Evolutionary conservation across 2,113 vertebrate genomes (phyloP), one percentile per base, ranked within the genome.

Genomic region (Tapirus terrestris): DNA sequence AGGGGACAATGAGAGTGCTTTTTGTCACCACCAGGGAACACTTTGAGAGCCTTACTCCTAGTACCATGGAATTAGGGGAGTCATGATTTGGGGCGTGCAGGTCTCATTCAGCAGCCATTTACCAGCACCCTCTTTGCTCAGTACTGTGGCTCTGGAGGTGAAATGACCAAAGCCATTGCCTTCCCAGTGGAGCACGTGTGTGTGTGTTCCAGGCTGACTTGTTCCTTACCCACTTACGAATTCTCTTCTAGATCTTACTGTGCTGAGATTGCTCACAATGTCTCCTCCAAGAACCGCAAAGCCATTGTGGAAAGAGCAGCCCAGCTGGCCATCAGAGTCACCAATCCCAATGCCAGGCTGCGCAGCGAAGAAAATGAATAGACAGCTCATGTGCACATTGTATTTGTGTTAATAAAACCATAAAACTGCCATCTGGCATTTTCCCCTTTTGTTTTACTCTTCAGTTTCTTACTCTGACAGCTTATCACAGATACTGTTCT

Each of bases 341-440:
- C 99, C 95, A 99, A 99, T 85, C 99, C 99, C 98, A 99, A 99
- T 0, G 99, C 99, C 99, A 99, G 99, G 89, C 99, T 99, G 98
- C 99, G 99, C 99, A 99, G 99, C 0, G 99, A 99, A 98, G 99
- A 99, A 98, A 99, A 99, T 0, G 99, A 99, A 95, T 99, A 99
- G 99, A 98, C 92, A 61, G 89, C 33, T 53, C 3, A 0, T 8
- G 65, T 8, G 63, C 92, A 12, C 60, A 0, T 21, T 60, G 13
- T 27, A 51, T 90, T 1, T 97, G 97, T 98, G 98, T 98, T 99
- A 99, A 99, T 99, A 99, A 99, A 99, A 72, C 58, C 27, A 7
- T 48, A 39, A 92, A 95, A 43, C 45, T 17, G 23, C 65, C n/a
- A 7, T 63, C 75, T 96, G 63, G 48, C 63, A 20, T 70, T 60